Base-by-base conservation (phyloP, 2,797 vertebrate species). In the Typhlichthys eigenmanni region DNA sequence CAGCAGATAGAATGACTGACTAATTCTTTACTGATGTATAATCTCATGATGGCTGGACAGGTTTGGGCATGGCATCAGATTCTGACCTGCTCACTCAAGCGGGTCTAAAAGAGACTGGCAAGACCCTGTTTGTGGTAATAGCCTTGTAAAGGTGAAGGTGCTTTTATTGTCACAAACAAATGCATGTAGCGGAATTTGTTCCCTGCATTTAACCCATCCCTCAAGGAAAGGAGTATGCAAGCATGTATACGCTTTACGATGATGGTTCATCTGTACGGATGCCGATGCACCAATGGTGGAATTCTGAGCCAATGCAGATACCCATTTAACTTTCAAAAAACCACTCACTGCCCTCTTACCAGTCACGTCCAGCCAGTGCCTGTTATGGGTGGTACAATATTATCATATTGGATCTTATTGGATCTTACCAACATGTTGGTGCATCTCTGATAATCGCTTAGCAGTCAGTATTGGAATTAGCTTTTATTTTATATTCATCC, bases 191-290 rank as follows among this genome's bases (percentile, higher is more conserved):
- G 24, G 24, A 4, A 29, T 29, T 29, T 29, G 24, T 29, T 29
- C 24, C 24, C 24, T 29, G 24, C 24, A 29, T 29, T 29, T 29
- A 24, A 24, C 4, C 24, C 24, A 29, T 29, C 24, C 24, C 4
- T 29, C 24, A 29, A 29, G 24, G 24, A 10, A 43, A 43, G 9
- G 89, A 98, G 97, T 94, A n/a, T 12, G 9, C 38, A 43, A 43
- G 9, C 38, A 43, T 43, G 5, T 43, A 43, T 43, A 29, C 24
- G 38, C 38, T 43, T 43, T 43, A 0, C 58, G 17, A 68, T 32
- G n/a, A 43, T 7, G 7, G 19, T 46, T 14, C 16, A 51, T 12
- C 11, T 53, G 12, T 13, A 61, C 3, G 24, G 24, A 29, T 29
- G 24, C 24, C 24, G 24, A 24, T 24, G 24, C 24, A 24, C 3